Evolutionary conservation across 1,140 invertebrate species (phyloP), one percentile per base, ranked within the genome.

Genomic region (Apis florea): DNA sequence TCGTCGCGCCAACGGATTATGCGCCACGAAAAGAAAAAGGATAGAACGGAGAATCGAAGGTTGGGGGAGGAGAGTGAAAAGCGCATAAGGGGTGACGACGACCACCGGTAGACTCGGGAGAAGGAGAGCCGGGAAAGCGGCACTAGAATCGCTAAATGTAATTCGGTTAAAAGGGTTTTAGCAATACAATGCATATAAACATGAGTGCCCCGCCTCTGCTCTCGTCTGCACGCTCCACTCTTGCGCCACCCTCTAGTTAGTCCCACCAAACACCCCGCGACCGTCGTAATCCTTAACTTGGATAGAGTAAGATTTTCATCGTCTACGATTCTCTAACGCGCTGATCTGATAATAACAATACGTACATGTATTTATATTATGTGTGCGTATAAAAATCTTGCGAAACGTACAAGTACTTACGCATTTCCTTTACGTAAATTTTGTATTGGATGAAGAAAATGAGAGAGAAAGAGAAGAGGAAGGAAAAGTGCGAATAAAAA

Each of bases 131-230:
- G 84, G 83, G 87, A 86, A 89, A 90, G 78, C 90, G 88, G 88
- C 87, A 88, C 88, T 92, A 89, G 92, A 93, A 93, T 93, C 90
- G 89, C 92, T 92, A 92, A 93, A 93, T 93, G 92, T 93, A 93
- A 92, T 93, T 93, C 91, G 90, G 92, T 92, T 93, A 92, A 93
- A 93, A 93, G 92, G 92, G 92, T 93, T 93, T 93, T 93, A 92
- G 92, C 90, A 92, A 93, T 93, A 93, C 91, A 93, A 93, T 93
- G 92, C 92, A 92, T 93, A 93, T 92, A 93, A 91, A 93, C 92
- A 93, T 93, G 92, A 93, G 92, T 89, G 76, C 75, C 72, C 85
- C 80, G 84, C 83, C 86, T 72, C 79, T 53, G 74, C 21, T 64
- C 75, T 79, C 83, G 73, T 79, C 81, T 67, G 74, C 76, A 67